Evolutionary conservation across 2,797 vertebrate species (phyloP).

Genomic region (Coregonus suidteri): DNA sequence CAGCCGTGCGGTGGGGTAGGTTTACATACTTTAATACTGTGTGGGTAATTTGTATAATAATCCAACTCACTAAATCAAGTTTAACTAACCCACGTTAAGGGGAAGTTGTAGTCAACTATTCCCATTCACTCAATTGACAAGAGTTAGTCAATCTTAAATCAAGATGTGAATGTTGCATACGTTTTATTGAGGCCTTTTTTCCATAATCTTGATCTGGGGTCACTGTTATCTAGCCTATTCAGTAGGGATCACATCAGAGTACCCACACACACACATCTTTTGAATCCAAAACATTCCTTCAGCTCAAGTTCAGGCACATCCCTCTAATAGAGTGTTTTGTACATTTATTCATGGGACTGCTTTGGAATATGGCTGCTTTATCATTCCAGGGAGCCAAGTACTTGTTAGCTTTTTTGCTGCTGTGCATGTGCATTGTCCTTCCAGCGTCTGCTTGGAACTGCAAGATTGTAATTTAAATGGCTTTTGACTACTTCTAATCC

Average conservation of each 20-base stretch:
- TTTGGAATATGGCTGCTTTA: constrained; percentile 73
- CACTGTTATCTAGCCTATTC: background rate
- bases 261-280: constrained; percentile 56
- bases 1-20: background rate
- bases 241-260: background rate
- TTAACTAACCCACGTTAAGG: background rate
- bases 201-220: background rate
- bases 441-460: constrained; percentile 58
- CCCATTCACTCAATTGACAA: background rate
- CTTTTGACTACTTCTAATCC: constrained; percentile 71
- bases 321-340: constrained; percentile 78
- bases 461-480: constrained; percentile 73
- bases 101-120: background rate
- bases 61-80: background rate
- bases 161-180: background rate
- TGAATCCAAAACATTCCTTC: constrained; percentile 75
- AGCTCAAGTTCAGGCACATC: constrained; percentile 78
- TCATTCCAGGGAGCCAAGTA: constrained; percentile 58
- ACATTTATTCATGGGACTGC: constrained; percentile 74
- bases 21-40: too few relatives aligned
- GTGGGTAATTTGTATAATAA: background rate
- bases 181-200: background rate
- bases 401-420: constrained; percentile 50
- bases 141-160: background rate
- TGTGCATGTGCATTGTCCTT: constrained; percentile 55